phyloP scores from a whole-genome alignment of 2,797 vertebrate genomes.

The Tamandua tetradactyla region DNA sequence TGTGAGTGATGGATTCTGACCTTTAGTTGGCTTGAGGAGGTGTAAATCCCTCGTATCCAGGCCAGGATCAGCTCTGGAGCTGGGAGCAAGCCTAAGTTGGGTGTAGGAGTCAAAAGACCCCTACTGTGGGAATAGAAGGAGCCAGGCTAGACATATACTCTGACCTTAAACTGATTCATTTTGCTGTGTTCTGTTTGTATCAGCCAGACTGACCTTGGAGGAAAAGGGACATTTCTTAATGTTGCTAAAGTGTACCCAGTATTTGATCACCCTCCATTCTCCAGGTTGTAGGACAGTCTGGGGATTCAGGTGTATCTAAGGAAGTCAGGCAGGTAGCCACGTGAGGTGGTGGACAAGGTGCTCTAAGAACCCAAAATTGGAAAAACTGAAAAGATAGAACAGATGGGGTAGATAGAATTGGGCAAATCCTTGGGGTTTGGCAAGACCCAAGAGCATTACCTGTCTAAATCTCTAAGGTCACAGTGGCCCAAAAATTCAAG shows the following conservation, averaged over 20 bases:
- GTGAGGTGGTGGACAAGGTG: neutral
- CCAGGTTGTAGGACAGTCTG: neutral
- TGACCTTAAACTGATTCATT: neutral
- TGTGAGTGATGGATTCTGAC: neutral
- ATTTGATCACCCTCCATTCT: neutral
- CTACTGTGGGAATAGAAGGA: neutral
- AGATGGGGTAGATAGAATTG: neutral
- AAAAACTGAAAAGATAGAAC: neutral
- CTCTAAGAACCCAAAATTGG: neutral
- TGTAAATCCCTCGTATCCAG: neutral
- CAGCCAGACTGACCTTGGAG: neutral
- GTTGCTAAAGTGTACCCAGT: neutral
- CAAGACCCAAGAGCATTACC: neutral
- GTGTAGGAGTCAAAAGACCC: neutral
- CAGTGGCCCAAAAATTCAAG: neutral
- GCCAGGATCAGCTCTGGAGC: neutral
- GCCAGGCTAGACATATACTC: neutral
- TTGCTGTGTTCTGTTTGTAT: neutral
- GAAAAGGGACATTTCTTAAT: neutral
- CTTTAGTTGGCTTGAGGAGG: neutral
- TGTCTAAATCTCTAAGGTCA: neutral
- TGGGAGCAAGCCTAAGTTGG: neutral
- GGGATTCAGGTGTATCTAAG: neutral
- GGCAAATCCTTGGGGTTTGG: neutral
- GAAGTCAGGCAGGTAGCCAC: neutral